Percentiles rank a stretch among this genome's conserved stretches.
phyloP scores from a whole-genome alignment of 2,888 invertebrate species.

The Iselma pallidipennis region DNA sequence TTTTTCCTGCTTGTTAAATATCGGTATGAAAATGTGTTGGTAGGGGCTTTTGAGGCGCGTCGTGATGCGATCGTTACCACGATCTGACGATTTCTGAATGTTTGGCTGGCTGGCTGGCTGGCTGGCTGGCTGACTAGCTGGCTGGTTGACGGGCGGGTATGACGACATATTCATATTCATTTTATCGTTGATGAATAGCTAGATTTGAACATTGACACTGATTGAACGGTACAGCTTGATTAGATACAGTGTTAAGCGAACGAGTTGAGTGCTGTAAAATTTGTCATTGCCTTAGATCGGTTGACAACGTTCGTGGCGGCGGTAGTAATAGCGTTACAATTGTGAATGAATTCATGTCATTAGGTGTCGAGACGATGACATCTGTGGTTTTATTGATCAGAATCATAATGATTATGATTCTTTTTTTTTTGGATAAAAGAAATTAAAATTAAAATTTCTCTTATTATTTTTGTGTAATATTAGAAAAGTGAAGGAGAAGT shows the following conservation, averaged over 20 bases:
- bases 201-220: conserved; percentile 54
- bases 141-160: conserved; percentile 18
- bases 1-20: not conserved
- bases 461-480: conserved; percentile 51
- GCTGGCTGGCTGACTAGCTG: not conserved
- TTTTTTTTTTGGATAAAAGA: too few relatives aligned
- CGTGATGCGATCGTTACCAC: not conserved
- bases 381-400: conserved; percentile 33
- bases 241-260: conserved; percentile 49
- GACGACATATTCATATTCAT: conserved; percentile 51
- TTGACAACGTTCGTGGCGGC: not conserved
- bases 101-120: not conserved
- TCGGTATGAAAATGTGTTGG: not conserved
- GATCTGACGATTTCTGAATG: not conserved
- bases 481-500: conserved; percentile 46
- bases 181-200: conserved; percentile 53
- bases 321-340: conserved; percentile 27
- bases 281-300: conserved; percentile 35
- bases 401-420: too few relatives aligned
- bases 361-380: not conserved
- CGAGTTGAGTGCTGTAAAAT: conserved; percentile 46
- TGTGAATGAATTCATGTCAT: conserved; percentile 21
- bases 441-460: conserved; percentile 47
- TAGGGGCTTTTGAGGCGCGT: not conserved
- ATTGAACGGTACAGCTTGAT: conserved; percentile 54